phyloP scores from a whole-genome alignment of 2,113 vertebrate species.

The Limanda limanda region DNA sequence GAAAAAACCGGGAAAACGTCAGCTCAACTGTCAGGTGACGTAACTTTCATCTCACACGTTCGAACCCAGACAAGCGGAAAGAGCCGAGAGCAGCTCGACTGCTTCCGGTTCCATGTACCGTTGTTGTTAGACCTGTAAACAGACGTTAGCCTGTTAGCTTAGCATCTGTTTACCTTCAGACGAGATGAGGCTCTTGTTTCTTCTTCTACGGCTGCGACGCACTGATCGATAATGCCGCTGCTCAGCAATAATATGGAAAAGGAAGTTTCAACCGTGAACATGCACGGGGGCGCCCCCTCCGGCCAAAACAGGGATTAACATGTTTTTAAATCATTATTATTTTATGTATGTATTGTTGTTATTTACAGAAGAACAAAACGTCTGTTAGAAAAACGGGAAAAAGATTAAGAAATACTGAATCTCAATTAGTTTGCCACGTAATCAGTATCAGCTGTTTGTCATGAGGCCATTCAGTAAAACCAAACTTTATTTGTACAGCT shows the following conservation, averaged over 20 bases:
- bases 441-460: too few species aligned
- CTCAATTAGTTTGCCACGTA: too few species aligned
- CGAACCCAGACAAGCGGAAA: neutral
- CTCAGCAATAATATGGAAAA: neutral
- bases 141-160: conserved; percentile 32
- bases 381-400: too few species aligned
- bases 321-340: neutral
- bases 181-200: neutral
- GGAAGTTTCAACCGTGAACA: neutral
- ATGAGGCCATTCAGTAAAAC: too few species aligned
- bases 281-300: neutral
- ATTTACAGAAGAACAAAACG: too few species aligned
- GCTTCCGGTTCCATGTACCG: neutral
- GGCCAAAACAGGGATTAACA: neutral
- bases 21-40: conserved; percentile 6
- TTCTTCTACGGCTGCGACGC: neutral
- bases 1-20: neutral
- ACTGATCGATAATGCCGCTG: neutral
- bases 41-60: neutral
- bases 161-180: neutral
- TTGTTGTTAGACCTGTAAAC: neutral
- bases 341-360: too few species aligned
- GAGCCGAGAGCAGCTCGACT: accelerated
- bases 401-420: too few species aligned
- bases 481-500: too few species aligned